Evolutionary conservation across 2,113 vertebrate species (phyloP).

Genomic region (Galemys pyrenaicus): DNA sequence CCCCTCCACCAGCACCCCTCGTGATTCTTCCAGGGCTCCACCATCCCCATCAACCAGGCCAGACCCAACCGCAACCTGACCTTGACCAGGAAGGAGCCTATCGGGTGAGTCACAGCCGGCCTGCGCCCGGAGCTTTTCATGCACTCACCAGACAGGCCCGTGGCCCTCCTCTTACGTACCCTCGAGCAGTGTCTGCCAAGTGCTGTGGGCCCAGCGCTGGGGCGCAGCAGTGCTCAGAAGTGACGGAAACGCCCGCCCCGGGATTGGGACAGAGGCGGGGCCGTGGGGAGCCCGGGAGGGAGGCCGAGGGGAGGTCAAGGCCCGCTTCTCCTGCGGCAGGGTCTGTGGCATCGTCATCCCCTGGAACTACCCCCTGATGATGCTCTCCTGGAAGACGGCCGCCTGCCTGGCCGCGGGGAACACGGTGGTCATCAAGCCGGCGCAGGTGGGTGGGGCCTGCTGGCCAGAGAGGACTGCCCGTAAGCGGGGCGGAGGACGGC

Average conservation of each 20-base stretch:
- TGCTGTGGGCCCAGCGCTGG: background rate
- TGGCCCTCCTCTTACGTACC: fast-evolving
- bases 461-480: no score
- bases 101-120: constrained; percentile 84
- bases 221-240: background rate
- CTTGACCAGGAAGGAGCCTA: constrained; percentile 89
- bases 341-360: constrained; percentile 93
- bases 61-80: constrained; percentile 90
- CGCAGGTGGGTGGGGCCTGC: constrained; percentile 84
- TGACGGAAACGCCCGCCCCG: background rate
- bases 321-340: constrained; percentile 69
- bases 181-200: background rate
- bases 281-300: background rate
- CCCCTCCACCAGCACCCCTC: background rate
- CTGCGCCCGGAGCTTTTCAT: fast-evolving
- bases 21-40: constrained; percentile 84
- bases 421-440: constrained; percentile 92
- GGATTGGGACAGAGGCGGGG: background rate
- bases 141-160: fast-evolving
- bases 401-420: constrained; percentile 92
- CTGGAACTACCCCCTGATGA: constrained; percentile 95
- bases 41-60: constrained; percentile 92
- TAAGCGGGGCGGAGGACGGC: background rate
- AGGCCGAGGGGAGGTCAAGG: background rate
- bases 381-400: constrained; percentile 92